Percentiles rank a stretch among this genome's conserved stretches.
phyloP scores from a whole-genome alignment of 1,140 invertebrate species.

The Rhagoletis pomonella region DNA sequence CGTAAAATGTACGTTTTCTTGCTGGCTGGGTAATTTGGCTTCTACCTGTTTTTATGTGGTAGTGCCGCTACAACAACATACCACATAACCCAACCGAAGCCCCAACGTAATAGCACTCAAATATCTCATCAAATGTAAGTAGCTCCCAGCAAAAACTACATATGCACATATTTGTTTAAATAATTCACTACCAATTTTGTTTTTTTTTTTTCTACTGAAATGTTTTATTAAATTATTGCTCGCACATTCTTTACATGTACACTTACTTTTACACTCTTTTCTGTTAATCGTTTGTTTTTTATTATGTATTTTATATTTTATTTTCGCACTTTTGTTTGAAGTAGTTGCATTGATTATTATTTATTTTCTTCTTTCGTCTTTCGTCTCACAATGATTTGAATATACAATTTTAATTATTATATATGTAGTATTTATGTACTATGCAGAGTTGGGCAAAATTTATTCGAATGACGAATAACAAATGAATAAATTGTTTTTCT shows the following conservation, averaged over 20 bases:
- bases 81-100: too few relatives aligned
- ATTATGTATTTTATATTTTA: not conserved
- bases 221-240: conserved; percentile 51
- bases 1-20: too few relatives aligned
- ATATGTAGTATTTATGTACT: not conserved
- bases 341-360: not conserved
- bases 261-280: conserved; percentile 19
- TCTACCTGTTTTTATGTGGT: too few relatives aligned
- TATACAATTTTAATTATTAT: conserved; percentile 10
- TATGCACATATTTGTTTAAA: not conserved
- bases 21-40: too few relatives aligned
- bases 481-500: too few relatives aligned
- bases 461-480: too few relatives aligned
- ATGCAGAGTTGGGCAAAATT: too few relatives aligned
- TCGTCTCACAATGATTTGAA: conserved; percentile 28
- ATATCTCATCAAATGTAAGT: too few relatives aligned
- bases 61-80: too few relatives aligned
- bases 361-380: not conserved
- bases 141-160: too few relatives aligned
- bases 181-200: not conserved
- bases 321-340: conserved; percentile 41
- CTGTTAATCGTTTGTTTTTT: conserved; percentile 16
- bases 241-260: conserved; percentile 48
- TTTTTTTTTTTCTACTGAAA: conserved; percentile 48
- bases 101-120: too few relatives aligned